Evolutionary conservation across 92 coral and sea anemone genomes (phyloP).

Genomic region (Porites divaricata): DNA sequence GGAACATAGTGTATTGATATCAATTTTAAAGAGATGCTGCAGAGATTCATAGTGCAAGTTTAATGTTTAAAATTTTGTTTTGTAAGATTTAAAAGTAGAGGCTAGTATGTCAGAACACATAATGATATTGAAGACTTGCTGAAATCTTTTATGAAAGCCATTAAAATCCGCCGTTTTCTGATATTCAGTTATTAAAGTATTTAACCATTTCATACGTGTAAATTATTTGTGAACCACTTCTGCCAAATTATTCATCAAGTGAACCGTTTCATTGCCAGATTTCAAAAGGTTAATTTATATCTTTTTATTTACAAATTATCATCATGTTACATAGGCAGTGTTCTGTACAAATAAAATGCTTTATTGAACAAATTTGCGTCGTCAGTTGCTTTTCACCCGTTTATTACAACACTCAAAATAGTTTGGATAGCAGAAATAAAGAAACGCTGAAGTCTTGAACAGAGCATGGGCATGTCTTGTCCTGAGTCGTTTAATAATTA

Average conservation of each 20-base stretch:
- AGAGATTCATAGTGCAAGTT: background rate
- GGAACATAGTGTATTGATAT: background rate
- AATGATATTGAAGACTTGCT: background rate
- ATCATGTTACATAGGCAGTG: background rate
- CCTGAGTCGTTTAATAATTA: no score
- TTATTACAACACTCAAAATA: no score
- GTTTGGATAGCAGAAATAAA: no score
- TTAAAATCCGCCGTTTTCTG: background rate
- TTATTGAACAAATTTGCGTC: background rate
- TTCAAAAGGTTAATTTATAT: conserved; percentile 19
- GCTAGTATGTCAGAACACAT: background rate
- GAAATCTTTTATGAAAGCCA: background rate
- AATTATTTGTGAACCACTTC: conserved; percentile 12
- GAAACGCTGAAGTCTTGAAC: no score
- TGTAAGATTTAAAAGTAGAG: conserved; percentile 13
- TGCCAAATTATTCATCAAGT: background rate
- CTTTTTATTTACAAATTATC: background rate
- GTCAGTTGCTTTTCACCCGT: no score
- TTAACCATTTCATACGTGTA: conserved; percentile 20
- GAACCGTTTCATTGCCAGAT: background rate
- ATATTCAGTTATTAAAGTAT: background rate
- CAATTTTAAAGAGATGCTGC: background rate
- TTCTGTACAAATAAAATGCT: conserved; percentile 21
- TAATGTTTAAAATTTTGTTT: background rate
- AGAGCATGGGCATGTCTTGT: no score